phyloP scores from a whole-genome alignment of 2,888 invertebrate species.

The Sminthurides aquaticus region DNA sequence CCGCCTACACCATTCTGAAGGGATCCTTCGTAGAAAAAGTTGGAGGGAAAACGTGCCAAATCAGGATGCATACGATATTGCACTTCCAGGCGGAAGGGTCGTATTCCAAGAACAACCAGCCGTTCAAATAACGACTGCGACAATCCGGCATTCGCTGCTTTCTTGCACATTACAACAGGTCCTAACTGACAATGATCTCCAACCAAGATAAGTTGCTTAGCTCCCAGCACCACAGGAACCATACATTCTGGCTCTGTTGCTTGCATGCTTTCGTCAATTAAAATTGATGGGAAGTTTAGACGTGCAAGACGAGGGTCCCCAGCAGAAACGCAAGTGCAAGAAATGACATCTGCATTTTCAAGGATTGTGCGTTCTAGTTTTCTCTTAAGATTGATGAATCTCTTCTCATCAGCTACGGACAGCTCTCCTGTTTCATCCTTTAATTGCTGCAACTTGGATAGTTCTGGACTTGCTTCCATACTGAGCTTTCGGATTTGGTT shows the following conservation, averaged over 20 bases:
- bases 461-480: slow-evolving; percentile 68
- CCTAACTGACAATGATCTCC: slow-evolving; percentile 99
- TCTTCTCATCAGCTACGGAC: slow-evolving; percentile 88
- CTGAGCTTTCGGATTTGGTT: slow-evolving; percentile 95
- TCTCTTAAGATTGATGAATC: slow-evolving; percentile 83
- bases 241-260: slow-evolving; percentile 90
- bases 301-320: slow-evolving; percentile 90
- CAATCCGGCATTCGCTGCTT: slow-evolving; percentile 92
- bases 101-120: slow-evolving; percentile 90
- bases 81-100: slow-evolving; percentile 92
- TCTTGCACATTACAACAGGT: slow-evolving; percentile 99
- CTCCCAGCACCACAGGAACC: slow-evolving; percentile 97
- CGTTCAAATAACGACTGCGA: slow-evolving; percentile 96
- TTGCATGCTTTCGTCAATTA: slow-evolving; percentile 96
- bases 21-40: slow-evolving; percentile 98
- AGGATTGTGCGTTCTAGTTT: slow-evolving; percentile 81
- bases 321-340: slow-evolving; percentile 97
- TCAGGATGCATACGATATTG: slow-evolving; percentile 99
- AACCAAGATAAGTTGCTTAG: slow-evolving; percentile 83
- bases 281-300: slow-evolving; percentile 88
- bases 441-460: slow-evolving; percentile 88
- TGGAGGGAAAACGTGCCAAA: slow-evolving; percentile 92
- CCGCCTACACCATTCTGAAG: slow-evolving; percentile 93
- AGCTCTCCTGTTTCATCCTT: slow-evolving; percentile 98
- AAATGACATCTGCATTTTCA: slow-evolving; percentile 96